Percentiles rank a stretch among this genome's conserved stretches.
Evolutionary conservation across 2,797 vertebrate genomes (phyloP).

Genomic region (Epinephelus coioides): DNA sequence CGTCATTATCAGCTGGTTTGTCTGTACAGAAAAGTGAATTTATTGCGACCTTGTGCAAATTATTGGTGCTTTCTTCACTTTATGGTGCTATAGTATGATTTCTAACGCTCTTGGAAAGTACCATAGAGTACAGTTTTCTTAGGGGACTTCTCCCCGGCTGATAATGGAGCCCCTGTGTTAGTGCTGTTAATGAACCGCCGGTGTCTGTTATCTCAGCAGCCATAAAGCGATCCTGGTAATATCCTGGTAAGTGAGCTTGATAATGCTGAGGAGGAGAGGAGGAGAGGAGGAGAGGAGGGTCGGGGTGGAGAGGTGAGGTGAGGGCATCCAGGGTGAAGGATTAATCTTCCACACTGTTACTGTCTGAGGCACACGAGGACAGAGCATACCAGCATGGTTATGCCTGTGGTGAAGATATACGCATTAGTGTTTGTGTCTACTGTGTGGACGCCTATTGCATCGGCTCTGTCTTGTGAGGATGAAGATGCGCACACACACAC

Average conservation of each 20-base stretch:
- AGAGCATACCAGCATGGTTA: neutral
- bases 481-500: neutral
- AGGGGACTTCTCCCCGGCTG: slow-evolving; percentile 16
- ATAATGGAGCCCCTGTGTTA: slow-evolving; percentile 61
- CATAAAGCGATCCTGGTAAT: slow-evolving; percentile 60
- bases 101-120: neutral
- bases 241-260: slow-evolving; percentile 38
- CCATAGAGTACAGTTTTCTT: neutral
- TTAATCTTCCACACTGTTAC: slow-evolving; percentile 2
- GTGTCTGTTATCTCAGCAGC: slow-evolving; percentile 67
- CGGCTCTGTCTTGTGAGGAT: neutral
- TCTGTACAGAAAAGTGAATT: neutral
- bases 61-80: neutral
- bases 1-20: neutral
- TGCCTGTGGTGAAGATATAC: neutral
- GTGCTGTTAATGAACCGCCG: slow-evolving; percentile 64
- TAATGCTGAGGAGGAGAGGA: slow-evolving; percentile 35
- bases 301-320: neutral
- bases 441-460: too few species aligned
- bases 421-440: too few species aligned
- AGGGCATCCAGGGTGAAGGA: slow-evolving; percentile 13
- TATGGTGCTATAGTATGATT: neutral
- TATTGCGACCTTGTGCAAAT: neutral
- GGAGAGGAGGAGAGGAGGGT: neutral
- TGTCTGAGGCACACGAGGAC: neutral